Base-by-base conservation (phyloP, 1,140 invertebrate species). In the Drosophila repletoides region DNA sequence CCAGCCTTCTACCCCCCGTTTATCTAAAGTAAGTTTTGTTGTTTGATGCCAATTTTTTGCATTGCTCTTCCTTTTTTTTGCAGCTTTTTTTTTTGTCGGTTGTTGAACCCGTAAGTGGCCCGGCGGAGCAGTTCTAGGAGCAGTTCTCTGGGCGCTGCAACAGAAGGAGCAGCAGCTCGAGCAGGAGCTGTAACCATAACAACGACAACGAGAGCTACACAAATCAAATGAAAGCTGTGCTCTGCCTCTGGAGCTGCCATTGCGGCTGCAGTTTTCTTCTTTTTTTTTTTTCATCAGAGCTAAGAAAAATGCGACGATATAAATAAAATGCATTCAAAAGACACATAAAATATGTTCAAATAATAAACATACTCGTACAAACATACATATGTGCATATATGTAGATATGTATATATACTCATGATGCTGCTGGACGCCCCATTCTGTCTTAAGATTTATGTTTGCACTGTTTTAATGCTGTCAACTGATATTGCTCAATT, bases 21-120 rank as follows among this genome's bases (percentile, higher is more conserved):
- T 55, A 59, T 56, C 73, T 76, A 79, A 84, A 86, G 80, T 84
- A 79, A 84, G 66, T 80, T 84, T 72, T 80, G 75, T 80, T 86
- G 79, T 84, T 84, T 86, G 80, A 79, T 86, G 81, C 80, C 80
- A 84, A 84, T 86, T 86, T 86, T 84, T 84, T 84, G 71, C 74
- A 79, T 79, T 79, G 65, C 67, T 59, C 14, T 67, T 66, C 61
- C 12, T 28, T 34, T 41, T 33, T 12, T 49, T 58, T 43, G 34
- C 59, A 55, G 46, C 33, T 24, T 72, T 45, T 49, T 41, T 60
- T 71, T 76, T 83, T 84, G 75, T 65, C 75, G 79, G 76, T 84
- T 84, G 79, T 84, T 84, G 79, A 84, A 84, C 79, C 58, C 79
- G 40, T 29, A 84, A 84, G 79, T 86, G 80, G 80, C 79, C 66